Evolutionary conservation across 2,888 invertebrate species (phyloP), one percentile per base, ranked within the genome.

Genomic region (Lasioglossum calceatum): DNA sequence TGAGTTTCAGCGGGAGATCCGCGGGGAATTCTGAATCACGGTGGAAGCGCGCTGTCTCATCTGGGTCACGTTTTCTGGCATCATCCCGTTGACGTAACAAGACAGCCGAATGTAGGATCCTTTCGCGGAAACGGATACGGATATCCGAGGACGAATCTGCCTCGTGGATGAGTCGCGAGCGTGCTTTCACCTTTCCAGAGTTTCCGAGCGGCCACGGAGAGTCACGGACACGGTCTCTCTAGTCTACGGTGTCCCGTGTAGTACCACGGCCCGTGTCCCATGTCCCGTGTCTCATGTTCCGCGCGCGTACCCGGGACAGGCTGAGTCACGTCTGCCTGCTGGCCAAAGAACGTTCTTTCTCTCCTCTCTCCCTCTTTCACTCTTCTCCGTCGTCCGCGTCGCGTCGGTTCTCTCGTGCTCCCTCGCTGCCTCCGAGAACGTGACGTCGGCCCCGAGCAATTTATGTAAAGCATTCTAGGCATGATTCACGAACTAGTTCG

Each of bases 401-500:
- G 50, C 61, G 74, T 74, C 76, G 80, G 83, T 86, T 84, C 80
- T 75, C 87, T 82, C 82, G 42, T 71, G 80, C 81, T 84, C 87
- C 79, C 88, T 81, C 86, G 32, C 64, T 81, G 84, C 84, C 70
- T n/a, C 84, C 88, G 78, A 84, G 86, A 89, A 85, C 91, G 88
- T 92, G 92, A 92, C 92, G 92, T 93, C 89, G 92, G 88, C 88
- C 88, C 88, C 91, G 90, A 93, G 92, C 93, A 93, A 94, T 95
- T 94, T 94, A 94, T 94, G 94, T 94, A 93, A 94, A 94, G 94
- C 92, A 92, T 93, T 93, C 93, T 93, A 93, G 91, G 92, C 92
- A 94, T 95, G 95, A 95, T 95, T 95, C 95, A 95, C 94, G 92
- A 94, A 95, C 95, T 95, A 95, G 95, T 95, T 94, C 93, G 93